Evolutionary conservation across 2,113 vertebrate genomes (phyloP).

Genomic region (Lethenteron reissneri): DNA sequence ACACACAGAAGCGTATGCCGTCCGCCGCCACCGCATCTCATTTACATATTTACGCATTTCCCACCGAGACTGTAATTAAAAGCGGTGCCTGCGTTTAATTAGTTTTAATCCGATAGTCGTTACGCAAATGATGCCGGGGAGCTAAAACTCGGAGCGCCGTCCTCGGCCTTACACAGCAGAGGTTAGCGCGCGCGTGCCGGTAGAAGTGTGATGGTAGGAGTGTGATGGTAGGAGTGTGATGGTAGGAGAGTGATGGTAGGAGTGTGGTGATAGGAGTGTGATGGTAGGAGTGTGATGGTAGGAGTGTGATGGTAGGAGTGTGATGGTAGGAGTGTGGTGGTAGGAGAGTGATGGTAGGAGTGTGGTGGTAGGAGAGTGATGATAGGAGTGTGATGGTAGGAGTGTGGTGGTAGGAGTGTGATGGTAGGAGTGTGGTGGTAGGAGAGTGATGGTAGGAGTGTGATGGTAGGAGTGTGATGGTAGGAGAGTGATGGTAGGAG

Average conservation of each 20-base stretch:
- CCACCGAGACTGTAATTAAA: conserved; percentile 5
- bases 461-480: neutral
- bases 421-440: neutral
- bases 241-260: neutral
- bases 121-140: too few relatives aligned
- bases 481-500: neutral
- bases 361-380: neutral
- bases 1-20: neutral
- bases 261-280: neutral
- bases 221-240: neutral
- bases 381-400: neutral
- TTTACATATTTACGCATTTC: conserved; percentile 3
- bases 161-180: too few relatives aligned
- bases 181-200: neutral
- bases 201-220: neutral
- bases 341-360: neutral
- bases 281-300: neutral
- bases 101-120: neutral
- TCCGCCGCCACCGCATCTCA: neutral
- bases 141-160: too few relatives aligned
- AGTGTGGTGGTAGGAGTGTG: neutral
- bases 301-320: neutral
- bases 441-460: neutral
- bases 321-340: neutral
- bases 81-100: neutral